Percentiles rank a stretch among this genome's conserved stretches.
These are phyloP conservation scores for Mustela nigripes DNA, from an alignment of 2,113 vertebrate genomes.

Conservation along the genomic window DNA sequence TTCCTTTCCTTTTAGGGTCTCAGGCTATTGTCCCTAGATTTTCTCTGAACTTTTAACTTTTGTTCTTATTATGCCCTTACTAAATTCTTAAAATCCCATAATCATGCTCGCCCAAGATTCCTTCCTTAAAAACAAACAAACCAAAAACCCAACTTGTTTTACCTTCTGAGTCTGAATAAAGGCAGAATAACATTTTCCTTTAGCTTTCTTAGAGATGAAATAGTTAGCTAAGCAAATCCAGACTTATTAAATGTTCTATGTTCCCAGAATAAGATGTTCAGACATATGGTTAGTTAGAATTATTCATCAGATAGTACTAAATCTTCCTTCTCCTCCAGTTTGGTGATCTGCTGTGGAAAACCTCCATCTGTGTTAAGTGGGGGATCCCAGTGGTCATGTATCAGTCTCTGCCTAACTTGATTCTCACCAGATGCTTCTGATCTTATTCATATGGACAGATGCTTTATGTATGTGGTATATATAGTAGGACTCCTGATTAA, in stretches of 20 bases:
- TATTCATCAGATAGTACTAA: not conserved
- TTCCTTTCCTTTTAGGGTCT: conserved; percentile 17
- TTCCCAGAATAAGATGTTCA: conserved; percentile 67
- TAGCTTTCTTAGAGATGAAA: conserved; percentile 52
- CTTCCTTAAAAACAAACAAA: not conserved
- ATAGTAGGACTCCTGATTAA: not conserved
- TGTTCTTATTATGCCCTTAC: conserved; percentile 1
- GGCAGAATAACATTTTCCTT: conserved; percentile 20
- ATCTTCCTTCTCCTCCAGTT: not conserved
- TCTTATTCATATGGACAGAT: not conserved
- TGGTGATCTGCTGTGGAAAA: not conserved
- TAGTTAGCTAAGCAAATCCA: conserved; percentile 39
- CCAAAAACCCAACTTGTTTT: not conserved
- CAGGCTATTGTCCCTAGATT: not conserved
- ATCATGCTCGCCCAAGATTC: conserved; percentile 14
- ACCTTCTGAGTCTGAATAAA: conserved; percentile 38
- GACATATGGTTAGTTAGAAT: conserved; percentile 68
- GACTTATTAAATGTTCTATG: conserved; percentile 55
- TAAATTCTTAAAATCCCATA: conserved; percentile 35
- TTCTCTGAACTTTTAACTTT: conserved; percentile 44
- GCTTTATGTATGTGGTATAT: not conserved
- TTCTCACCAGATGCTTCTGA: not conserved
- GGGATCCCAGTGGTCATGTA: not conserved
- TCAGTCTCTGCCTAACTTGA: not conserved
- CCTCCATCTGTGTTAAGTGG: not conserved